phyloP scores from a whole-genome alignment of 2,113 vertebrate species.

The Perognathus longimembris region DNA sequence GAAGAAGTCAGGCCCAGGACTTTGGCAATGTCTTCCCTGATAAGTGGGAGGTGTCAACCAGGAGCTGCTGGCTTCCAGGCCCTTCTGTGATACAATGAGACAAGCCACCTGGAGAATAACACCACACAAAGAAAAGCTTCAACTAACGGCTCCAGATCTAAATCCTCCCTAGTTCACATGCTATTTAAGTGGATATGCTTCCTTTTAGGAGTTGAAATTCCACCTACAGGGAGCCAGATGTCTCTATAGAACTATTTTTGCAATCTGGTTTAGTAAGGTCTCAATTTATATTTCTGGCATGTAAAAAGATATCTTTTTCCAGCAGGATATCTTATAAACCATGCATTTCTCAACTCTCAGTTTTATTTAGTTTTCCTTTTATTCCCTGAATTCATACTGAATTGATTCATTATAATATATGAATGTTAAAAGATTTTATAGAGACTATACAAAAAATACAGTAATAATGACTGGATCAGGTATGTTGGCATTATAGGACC shows the following conservation, averaged over 20 bases:
- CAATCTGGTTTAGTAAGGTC: conserved; percentile 54
- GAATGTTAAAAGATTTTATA: background rate
- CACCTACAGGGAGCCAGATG: conserved; percentile 68
- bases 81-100: background rate
- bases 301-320: conserved; percentile 64
- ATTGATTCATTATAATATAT: conserved; percentile 1
- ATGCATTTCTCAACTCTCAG: conserved; percentile 1
- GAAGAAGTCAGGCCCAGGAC: background rate
- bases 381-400: conserved; percentile 47
- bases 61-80: background rate
- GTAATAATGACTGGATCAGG: background rate
- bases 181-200: conserved; percentile 17
- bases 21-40: background rate
- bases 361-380: background rate
- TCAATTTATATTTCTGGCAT: conserved; percentile 65
- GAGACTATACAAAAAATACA: background rate
- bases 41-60: background rate
- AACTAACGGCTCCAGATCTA: background rate
- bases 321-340: conserved; percentile 25
- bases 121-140: background rate
- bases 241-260: conserved; percentile 55
- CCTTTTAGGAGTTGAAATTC: conserved; percentile 67
- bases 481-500: background rate
- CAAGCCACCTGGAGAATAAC: background rate
- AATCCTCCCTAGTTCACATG: conserved; percentile 45